Conservation (phyloP, 1,140 invertebrate species). For the Zaprionus davidi region DNA sequence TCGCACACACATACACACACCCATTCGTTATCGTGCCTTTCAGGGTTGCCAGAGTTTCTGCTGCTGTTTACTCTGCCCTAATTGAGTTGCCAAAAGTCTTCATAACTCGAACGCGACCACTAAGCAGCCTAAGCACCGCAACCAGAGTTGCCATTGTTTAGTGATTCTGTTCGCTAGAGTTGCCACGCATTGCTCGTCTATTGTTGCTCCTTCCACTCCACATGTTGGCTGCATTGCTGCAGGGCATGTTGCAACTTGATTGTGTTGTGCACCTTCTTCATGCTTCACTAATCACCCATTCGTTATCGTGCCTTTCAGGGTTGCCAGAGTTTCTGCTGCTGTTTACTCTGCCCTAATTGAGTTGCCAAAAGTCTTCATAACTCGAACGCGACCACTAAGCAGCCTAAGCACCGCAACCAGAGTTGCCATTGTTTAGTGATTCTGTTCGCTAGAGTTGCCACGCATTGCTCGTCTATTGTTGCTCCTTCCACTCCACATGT, state of each 20-base stretch:
- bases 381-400: slow-evolving; percentile 64
- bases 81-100: slow-evolving; percentile 77
- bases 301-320: slow-evolving; percentile 20
- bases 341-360: slow-evolving; percentile 82
- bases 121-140: slow-evolving; percentile 28
- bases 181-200: background rate
- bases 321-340: slow-evolving; percentile 11
- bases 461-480: background rate
- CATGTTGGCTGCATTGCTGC: background rate
- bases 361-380: slow-evolving; percentile 76
- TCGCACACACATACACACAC: background rate
- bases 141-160: slow-evolving; percentile 15
- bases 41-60: slow-evolving; percentile 6
- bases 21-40: slow-evolving; percentile 12
- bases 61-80: slow-evolving; percentile 76
- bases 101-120: slow-evolving; percentile 69
- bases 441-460: slow-evolving; percentile 8
- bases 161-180: background rate
- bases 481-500: background rate
- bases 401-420: background rate
- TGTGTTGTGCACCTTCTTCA: background rate
- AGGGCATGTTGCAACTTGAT: background rate
- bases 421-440: slow-evolving; percentile 9
- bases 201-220: background rate
- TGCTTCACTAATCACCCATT: background rate